These are phyloP conservation scores for Sarcophaga variegata DNA, from an alignment of 2,888 invertebrate species.

Conservation along the genomic window DNA sequence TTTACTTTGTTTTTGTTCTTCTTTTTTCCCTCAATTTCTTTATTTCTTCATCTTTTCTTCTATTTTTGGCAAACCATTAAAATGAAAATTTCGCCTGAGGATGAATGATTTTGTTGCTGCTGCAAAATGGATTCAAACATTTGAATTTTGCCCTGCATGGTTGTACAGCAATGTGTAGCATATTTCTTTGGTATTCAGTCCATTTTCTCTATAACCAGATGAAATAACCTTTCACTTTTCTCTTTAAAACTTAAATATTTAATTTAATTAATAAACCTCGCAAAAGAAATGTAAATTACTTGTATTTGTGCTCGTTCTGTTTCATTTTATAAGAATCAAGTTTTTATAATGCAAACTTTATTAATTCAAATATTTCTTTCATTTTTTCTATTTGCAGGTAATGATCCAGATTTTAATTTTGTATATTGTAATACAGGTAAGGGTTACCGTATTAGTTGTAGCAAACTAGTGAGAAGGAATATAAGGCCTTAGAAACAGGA, in stretches of 20 bases:
- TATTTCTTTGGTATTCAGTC: too few species aligned
- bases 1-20: neutral
- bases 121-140: neutral
- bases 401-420: too few species aligned
- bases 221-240: neutral
- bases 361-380: too few species aligned
- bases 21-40: neutral
- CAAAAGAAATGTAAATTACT: neutral
- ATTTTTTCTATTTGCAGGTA: too few species aligned
- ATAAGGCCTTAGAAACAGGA: too few species aligned
- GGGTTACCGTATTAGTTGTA: too few species aligned
- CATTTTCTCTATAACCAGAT: neutral
- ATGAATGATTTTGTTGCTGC: neutral
- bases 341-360: neutral
- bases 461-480: too few species aligned
- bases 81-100: constrained; percentile 16
- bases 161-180: too few species aligned
- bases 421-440: too few species aligned
- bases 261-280: neutral
- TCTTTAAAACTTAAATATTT: neutral
- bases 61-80: constrained; percentile 17
- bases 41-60: neutral
- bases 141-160: too few species aligned
- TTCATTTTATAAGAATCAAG: neutral
- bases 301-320: neutral